phyloP scores from a whole-genome alignment of 1,140 invertebrate species.

The Papilio polyxenes region DNA sequence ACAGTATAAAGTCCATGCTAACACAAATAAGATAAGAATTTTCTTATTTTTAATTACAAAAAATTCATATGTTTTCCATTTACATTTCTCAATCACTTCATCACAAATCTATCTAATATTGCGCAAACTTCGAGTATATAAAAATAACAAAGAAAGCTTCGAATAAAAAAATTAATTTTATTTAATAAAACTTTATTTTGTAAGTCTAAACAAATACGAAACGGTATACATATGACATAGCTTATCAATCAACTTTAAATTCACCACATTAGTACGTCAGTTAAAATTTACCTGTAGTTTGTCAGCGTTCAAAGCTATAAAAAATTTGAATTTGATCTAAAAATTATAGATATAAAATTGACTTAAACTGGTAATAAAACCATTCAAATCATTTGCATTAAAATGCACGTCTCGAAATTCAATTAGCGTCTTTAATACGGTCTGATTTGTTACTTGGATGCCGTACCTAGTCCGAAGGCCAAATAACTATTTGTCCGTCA shows the following conservation, averaged over 20 bases:
- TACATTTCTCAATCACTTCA: too few species aligned
- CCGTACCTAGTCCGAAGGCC: slow-evolving; percentile 12
- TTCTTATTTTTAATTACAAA: too few species aligned
- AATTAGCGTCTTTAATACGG: slow-evolving; percentile 21
- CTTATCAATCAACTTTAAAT: background rate
- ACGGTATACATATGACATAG: background rate
- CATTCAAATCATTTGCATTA: slow-evolving; percentile 33
- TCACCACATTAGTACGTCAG: slow-evolving; percentile 1
- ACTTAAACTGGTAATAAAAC: slow-evolving; percentile 23
- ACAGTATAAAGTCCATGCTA: too few species aligned
- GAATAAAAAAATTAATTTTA: too few species aligned
- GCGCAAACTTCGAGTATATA: too few species aligned
- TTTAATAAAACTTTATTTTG: background rate
- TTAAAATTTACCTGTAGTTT: background rate
- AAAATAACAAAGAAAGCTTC: background rate
- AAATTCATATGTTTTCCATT: too few species aligned
- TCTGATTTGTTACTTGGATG: background rate
- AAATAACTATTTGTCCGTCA: background rate
- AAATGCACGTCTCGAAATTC: slow-evolving; percentile 33
- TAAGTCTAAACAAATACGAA: background rate
- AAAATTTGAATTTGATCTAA: slow-evolving; percentile 19
- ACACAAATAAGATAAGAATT: too few species aligned
- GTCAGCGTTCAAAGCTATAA: background rate
- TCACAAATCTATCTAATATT: too few species aligned
- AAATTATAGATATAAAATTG: slow-evolving; percentile 27